A percentile compares a stretch with the other conserved stretches of the same genome.
Conservation (phyloP, 2,888 invertebrate genomes). For the Tachina grossa region DNA sequence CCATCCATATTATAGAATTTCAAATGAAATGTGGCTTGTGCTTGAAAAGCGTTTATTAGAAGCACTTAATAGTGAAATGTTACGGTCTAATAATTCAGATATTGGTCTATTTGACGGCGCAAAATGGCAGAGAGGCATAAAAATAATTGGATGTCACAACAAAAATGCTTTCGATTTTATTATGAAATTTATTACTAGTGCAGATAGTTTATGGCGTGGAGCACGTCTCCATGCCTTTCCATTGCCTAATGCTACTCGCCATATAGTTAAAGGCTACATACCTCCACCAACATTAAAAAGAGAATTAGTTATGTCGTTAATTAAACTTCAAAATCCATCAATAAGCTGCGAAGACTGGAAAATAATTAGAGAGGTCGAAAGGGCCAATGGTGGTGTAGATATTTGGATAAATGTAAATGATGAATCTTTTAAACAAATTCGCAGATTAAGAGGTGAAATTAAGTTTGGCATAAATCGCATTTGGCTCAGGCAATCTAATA, state of each 20-base stretch:
- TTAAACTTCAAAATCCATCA: constrained; percentile 46
- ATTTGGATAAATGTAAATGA: constrained; percentile 52
- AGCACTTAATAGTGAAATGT: constrained; percentile 43
- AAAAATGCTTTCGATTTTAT: constrained; percentile 47
- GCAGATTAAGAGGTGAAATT: constrained; percentile 33
- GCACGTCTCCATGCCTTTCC: constrained; percentile 50
- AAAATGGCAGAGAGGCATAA: constrained; percentile 49
- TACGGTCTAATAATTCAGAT: constrained; percentile 21
- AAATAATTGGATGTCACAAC: constrained; percentile 53
- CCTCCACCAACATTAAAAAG: constrained; percentile 45
- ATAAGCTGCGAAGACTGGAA: constrained; percentile 37
- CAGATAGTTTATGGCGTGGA: constrained; percentile 35
- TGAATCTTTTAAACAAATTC: constrained; percentile 22
- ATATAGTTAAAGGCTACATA: constrained; percentile 37
- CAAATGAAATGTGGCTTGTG: constrained; percentile 50
- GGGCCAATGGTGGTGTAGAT: background rate
- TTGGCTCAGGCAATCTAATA: constrained; percentile 22
- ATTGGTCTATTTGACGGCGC: constrained; percentile 60
- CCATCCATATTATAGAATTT: constrained; percentile 41
- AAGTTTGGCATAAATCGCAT: constrained; percentile 57
- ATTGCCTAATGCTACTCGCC: constrained; percentile 8
- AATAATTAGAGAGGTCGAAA: constrained; percentile 22
- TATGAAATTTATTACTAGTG: constrained; percentile 36
- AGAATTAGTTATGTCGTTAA: constrained; percentile 21
- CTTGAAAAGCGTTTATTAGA: constrained; percentile 55